Conservation (phyloP, 2,797 vertebrate species). For the Avahi laniger region DNA sequence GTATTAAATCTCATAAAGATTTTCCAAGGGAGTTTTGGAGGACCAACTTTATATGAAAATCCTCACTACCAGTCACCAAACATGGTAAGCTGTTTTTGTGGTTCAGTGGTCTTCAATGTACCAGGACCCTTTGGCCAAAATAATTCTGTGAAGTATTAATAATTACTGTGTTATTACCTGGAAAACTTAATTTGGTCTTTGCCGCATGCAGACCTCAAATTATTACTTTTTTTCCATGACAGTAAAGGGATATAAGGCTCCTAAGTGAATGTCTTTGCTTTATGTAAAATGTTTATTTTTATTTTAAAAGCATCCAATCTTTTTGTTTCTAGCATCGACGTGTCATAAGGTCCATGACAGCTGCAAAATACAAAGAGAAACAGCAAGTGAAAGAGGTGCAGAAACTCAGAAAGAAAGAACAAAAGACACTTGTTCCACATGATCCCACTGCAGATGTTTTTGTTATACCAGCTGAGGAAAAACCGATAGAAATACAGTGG, state of each 20-base stretch:
- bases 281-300: conserved; percentile 22
- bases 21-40: conserved; percentile 97
- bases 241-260: not conserved
- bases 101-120: not conserved
- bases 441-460: conserved; percentile 95
- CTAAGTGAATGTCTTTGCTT: not conserved
- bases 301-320: not conserved
- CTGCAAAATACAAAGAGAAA: conserved; percentile 92
- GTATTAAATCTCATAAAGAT: conserved; percentile 97
- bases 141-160: not conserved
- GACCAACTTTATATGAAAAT: conserved; percentile 96
- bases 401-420: conserved; percentile 87
- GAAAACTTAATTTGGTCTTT: not conserved
- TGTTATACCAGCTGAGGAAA: conserved; percentile 88
- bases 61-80: conserved; percentile 94
- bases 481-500: conserved; percentile 87
- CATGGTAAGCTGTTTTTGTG: conserved; percentile 86
- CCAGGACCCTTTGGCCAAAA: not conserved
- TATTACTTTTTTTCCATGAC: not conserved
- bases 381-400: conserved; percentile 94
- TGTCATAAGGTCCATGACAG: conserved; percentile 88
- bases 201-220: not conserved
- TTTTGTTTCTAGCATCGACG: conserved; percentile 89
- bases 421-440: conserved; percentile 82
- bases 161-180: not conserved